Evolutionary conservation across 2,113 vertebrate genomes (phyloP), one percentile per base, ranked within the genome.

Genomic region (Aramus guarauna): DNA sequence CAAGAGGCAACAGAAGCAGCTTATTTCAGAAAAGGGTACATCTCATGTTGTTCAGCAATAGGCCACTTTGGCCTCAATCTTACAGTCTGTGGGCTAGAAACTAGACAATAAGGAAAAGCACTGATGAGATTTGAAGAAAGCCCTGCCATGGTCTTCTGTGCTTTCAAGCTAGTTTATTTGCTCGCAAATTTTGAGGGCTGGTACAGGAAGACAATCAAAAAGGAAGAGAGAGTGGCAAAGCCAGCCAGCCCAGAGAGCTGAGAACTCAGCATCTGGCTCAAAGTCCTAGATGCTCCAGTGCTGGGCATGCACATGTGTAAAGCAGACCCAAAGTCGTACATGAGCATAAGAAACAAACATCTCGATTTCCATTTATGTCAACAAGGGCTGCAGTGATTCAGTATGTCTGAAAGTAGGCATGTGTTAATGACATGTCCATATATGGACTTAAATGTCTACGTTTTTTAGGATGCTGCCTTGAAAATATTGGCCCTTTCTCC

Each of bases 401-500:
- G 50, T 32, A 59, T 73, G 80, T 50, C 77, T 87, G 80, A 95
- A 87, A 94, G 81, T 17, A 95, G 58, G 37, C 89, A 74, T 92
- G 56, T 87, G 80, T 58, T 94, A 92, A 92, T 4, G 8, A 59
- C 22, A 34, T 5, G 1, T 60, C 96, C 89, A 79, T 92, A 94
- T 69, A 90, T 85, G 81, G 96, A 85, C 66, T 94, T 73, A 91
- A 89, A 91, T 62, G 37, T 39, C 66, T 16, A 56, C 4, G 13
- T 17, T 62, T 79, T 95, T 76, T 76, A 91, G 37, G 45, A 80
- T 78, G 47, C 56, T 72, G 45, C 8, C 0, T 18, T 87, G 84
- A 81, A 95, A 94, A 92, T 69, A 94, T 69, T 92, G 88, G 83
- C 83, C 86, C 67, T 91, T 94, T 85, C 23, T 84, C 53, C 69